Evolutionary conservation across 1,140 invertebrate species (phyloP), one percentile per base, ranked within the genome.

Genomic region (Pogonognathellus flavescens): DNA sequence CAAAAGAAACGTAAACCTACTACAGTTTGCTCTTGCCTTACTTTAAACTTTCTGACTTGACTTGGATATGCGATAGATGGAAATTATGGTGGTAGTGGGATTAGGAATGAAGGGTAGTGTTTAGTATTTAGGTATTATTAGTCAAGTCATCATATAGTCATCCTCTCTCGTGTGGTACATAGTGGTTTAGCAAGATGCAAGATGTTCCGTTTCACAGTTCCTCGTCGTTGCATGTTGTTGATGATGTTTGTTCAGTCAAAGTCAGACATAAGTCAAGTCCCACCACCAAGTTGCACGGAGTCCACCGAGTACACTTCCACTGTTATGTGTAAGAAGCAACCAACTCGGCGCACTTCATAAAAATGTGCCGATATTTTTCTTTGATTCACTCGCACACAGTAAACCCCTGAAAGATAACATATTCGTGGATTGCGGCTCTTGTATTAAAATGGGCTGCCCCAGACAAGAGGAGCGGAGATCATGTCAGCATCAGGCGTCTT

Each of bases 241-340:
- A 80, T 52, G 41, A 81, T 81, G 80, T 81, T 81, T 81, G 80
- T 57, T 81, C 80, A 81, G 80, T 49, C 80, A 57, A 50, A 76
- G 70, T 49, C 13, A 11, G 41, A 25, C 25, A 14, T 25, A 66
- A 14, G 59, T 60, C 59, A 60, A 60, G 18, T n/a, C 31, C 14
- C 41, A 70, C 14, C 41, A 70, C 7, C 11, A 41, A 41, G 22
- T 14, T 31, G 20, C 14, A 6, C 41, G n/a, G n/a, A 49, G 31
- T 31, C 18, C 50, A 22, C 52, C 50, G 13, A 55, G 70, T 0
- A 49, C 16, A 31, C n/a, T 11, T 76, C 14, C 16, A 5, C 13
- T 10, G n/a, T 53, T 60, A 20, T 60, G 16, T 70, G 25, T 70
- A 70, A 70, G 25, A 41, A 41, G 31, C 18, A 70, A 20, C 22